A percentile compares a stretch with the other conserved stretches of the same genome.
phyloP scores from a whole-genome alignment of 2,888 invertebrate species.

The Brassicogethes aeneus region DNA sequence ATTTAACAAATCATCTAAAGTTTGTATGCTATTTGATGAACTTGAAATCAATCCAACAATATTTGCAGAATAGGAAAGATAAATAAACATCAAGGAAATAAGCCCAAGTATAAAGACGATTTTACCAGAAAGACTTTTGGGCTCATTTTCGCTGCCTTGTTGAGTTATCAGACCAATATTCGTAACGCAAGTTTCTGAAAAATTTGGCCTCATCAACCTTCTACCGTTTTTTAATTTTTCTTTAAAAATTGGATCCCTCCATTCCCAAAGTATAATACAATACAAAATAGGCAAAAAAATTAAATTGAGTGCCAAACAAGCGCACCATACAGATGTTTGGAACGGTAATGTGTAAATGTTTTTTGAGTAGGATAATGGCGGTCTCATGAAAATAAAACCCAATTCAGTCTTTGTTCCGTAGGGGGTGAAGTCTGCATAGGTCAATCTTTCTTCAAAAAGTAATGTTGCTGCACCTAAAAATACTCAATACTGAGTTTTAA shows the following conservation, averaged over 20 bases:
- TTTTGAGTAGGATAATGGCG: constrained; percentile 51
- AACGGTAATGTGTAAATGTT: constrained; percentile 59
- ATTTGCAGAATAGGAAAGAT: constrained; percentile 56
- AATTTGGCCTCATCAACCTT: constrained; percentile 3
- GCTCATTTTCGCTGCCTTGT: constrained; percentile 39
- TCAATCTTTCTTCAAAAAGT: constrained; percentile 28
- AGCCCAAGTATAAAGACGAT: constrained; percentile 23
- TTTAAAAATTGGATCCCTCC: constrained; percentile 9
- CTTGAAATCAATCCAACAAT: constrained; percentile 57
- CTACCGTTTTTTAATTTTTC: neutral
- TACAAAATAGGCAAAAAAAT: constrained; percentile 16
- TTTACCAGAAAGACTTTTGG: constrained; percentile 40
- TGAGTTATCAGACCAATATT: constrained; percentile 40
- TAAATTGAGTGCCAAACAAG: constrained; percentile 42
- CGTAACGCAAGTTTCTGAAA: constrained; percentile 27
- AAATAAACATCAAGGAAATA: constrained; percentile 45
- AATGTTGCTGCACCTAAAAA: constrained; percentile 36
- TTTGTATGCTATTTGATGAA: constrained; percentile 47
- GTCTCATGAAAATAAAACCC: constrained; percentile 54
- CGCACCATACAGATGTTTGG: constrained; percentile 50
- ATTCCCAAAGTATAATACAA: constrained; percentile 20
- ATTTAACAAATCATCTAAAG: constrained; percentile 43
- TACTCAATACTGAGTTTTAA: too few species aligned
- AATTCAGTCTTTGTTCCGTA: constrained; percentile 45
- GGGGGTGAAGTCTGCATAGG: constrained; percentile 45